Evolutionary conservation across 2,797 vertebrate species (phyloP).

Genomic region (Xyrichtys novacula): DNA sequence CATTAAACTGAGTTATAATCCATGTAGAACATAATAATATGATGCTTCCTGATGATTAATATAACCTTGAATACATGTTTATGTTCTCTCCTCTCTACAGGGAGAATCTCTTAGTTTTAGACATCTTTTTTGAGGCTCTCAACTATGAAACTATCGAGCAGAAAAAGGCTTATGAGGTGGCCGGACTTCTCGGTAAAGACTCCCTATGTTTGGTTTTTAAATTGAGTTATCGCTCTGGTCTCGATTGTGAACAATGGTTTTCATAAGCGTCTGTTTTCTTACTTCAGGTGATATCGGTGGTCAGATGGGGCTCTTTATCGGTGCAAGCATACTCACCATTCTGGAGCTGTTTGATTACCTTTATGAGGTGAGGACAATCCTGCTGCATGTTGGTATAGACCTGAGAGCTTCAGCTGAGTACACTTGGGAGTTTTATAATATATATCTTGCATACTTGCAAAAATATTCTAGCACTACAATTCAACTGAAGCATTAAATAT

Average conservation of each 20-base stretch:
- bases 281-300: conserved; percentile 96
- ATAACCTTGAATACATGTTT: not conserved
- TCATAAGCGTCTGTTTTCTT: conserved; percentile 8
- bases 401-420: not conserved
- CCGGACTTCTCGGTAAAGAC: conserved; percentile 92
- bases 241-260: not conserved
- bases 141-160: conserved; percentile 99
- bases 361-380: conserved; percentile 90
- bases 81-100: conserved; percentile 75
- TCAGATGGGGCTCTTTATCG: conserved; percentile 99
- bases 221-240: not conserved
- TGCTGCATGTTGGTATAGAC: conserved; percentile 9
- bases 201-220: not conserved
- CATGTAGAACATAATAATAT: not conserved
- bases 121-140: conserved; percentile 98
- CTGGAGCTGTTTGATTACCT: conserved; percentile 98
- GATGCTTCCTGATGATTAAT: not conserved
- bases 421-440: not conserved
- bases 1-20: not conserved
- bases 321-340: conserved; percentile 97
- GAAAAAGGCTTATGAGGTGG: conserved; percentile 98
- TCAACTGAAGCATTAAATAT: too few relatives aligned
- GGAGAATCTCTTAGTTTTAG: conserved; percentile 97
- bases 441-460: too few relatives aligned
- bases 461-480: too few relatives aligned